Evolutionary conservation across 2,113 vertebrate species (phyloP).

Genomic region (Tenrec ecaudatus): DNA sequence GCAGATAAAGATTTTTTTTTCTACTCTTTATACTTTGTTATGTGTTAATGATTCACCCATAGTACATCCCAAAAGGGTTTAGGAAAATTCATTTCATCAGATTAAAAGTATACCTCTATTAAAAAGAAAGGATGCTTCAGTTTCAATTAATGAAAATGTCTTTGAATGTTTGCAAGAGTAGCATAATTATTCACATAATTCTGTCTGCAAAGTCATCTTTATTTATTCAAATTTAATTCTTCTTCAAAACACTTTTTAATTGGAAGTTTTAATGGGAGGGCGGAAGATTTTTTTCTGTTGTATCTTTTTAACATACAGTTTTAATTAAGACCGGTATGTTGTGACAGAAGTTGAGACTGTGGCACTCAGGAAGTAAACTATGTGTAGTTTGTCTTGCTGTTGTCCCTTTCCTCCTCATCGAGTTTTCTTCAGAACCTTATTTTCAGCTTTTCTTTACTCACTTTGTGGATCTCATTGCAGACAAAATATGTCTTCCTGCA

Average conservation of each 20-base stretch:
- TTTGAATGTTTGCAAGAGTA: background rate
- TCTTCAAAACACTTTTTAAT: constrained; percentile 13
- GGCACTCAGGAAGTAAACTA: constrained; percentile 22
- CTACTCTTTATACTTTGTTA: background rate
- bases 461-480: background rate
- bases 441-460: background rate
- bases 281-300: background rate
- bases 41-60: background rate
- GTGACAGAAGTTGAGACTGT: background rate
- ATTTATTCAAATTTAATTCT: constrained; percentile 20
- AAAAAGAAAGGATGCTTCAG: constrained; percentile 4
- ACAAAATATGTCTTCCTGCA: background rate
- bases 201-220: background rate
- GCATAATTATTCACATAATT: background rate
- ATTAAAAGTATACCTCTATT: background rate
- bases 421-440: background rate
- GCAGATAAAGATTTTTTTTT: constrained; percentile 49
- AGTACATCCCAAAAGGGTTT: background rate
- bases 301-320: background rate
- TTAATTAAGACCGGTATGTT: background rate
- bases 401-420: background rate
- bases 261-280: constrained; percentile 24
- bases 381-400: background rate
- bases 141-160: background rate
- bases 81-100: background rate